Evolutionary conservation across 1,140 invertebrate genomes (phyloP).

Genomic region (Drosophila santomea): DNA sequence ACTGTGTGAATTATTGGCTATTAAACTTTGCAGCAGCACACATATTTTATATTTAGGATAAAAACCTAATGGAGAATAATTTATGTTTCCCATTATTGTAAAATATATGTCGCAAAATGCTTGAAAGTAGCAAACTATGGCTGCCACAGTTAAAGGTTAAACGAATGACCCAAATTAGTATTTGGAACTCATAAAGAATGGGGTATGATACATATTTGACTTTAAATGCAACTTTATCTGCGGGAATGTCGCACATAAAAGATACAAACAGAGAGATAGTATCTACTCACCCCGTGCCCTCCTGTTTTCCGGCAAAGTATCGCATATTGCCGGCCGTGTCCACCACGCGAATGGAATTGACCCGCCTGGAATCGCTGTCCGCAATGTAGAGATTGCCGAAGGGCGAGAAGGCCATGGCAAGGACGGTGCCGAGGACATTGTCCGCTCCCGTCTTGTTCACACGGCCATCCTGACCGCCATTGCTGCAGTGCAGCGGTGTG

Average conservation of each 20-base stretch:
- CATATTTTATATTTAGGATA: background rate
- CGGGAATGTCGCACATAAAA: no score
- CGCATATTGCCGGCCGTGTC: conserved; percentile 93
- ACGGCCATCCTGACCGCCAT: conserved; percentile 79
- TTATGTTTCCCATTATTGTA: background rate
- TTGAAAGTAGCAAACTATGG: no score
- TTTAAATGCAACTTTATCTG: background rate
- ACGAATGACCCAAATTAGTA: background rate
- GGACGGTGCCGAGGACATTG: conserved; percentile 90
- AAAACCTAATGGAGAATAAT: background rate
- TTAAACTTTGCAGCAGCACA: background rate
- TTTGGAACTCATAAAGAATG: no score
- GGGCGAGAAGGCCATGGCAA: conserved; percentile 95
- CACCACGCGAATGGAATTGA: conserved; percentile 94
- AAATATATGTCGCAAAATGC: background rate
- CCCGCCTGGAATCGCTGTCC: conserved; percentile 94
- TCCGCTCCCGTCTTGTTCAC: conserved; percentile 85
- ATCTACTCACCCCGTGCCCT: conserved; percentile 85
- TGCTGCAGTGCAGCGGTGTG: conserved; percentile 93
- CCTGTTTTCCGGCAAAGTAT: conserved; percentile 91
- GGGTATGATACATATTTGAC: background rate
- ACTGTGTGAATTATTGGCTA: background rate
- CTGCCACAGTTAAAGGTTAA: no score
- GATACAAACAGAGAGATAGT: background rate
- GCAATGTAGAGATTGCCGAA: conserved; percentile 97